Conservation (phyloP, 2,113 vertebrate species). For the Fulica atra region DNA sequence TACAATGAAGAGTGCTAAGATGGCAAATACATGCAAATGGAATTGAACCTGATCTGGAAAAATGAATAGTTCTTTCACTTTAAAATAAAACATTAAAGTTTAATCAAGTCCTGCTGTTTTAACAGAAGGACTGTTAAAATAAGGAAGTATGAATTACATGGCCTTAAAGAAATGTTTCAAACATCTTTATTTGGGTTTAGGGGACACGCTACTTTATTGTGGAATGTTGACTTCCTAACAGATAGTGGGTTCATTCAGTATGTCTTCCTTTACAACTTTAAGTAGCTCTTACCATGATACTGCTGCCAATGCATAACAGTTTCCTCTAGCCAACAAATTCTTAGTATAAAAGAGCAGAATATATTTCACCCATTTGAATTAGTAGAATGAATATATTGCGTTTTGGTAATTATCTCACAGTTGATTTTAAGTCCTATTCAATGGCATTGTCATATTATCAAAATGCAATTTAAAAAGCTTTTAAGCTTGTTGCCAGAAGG, state of each 20-base stretch:
- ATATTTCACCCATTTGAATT: not conserved
- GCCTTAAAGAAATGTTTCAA: not conserved
- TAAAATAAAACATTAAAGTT: conserved; percentile 39
- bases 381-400: not conserved
- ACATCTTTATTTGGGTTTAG: not conserved
- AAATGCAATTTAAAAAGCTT: not conserved
- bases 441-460: not conserved
- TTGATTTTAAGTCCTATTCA: not conserved
- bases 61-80: conserved; percentile 18
- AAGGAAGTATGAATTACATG: not conserved
- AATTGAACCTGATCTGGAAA: not conserved
- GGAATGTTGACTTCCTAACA: not conserved
- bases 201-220: not conserved
- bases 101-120: conserved; percentile 12
- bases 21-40: conserved; percentile 9
- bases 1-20: not conserved
- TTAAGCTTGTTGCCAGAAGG: not conserved
- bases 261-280: not conserved
- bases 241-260: not conserved
- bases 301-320: not conserved
- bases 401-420: not conserved
- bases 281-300: not conserved
- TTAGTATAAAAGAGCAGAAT: not conserved
- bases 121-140: not conserved
- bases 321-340: not conserved